Conservation (phyloP, 1,140 invertebrate species). For the Parapsyche elsis region DNA sequence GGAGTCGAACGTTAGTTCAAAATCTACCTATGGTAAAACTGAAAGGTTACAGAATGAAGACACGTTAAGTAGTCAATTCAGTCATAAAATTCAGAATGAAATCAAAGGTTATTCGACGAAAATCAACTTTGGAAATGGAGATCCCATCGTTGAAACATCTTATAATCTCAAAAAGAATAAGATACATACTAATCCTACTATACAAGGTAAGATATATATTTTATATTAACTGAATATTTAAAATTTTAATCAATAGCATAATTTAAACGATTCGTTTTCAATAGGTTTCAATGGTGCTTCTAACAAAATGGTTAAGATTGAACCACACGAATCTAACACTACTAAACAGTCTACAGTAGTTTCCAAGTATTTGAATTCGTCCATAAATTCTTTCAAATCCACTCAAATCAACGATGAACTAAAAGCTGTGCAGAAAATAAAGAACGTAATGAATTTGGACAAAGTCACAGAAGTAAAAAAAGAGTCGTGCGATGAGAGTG, state of each 20-base stretch:
- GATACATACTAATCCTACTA: background rate
- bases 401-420: slow-evolving; percentile 55
- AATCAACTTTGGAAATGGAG: slow-evolving; percentile 66
- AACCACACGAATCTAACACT: slow-evolving; percentile 41
- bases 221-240: background rate
- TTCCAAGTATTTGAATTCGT: slow-evolving; percentile 59
- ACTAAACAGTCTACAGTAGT: slow-evolving; percentile 57
- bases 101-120: slow-evolving; percentile 69
- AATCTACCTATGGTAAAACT: slow-evolving; percentile 31
- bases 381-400: slow-evolving; percentile 13
- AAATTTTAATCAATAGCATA: background rate
- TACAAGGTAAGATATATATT: slow-evolving; percentile 6
- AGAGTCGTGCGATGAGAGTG: slow-evolving; percentile 25
- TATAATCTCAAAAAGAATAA: slow-evolving; percentile 35
- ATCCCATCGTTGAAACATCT: slow-evolving; percentile 60
- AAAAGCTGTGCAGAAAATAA: slow-evolving; percentile 59
- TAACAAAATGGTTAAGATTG: slow-evolving; percentile 23
- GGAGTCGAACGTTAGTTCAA: background rate
- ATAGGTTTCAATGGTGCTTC: slow-evolving; percentile 4
- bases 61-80: background rate
- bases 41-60: slow-evolving; percentile 31
- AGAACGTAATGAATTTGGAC: slow-evolving; percentile 57
- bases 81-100: slow-evolving; percentile 24
- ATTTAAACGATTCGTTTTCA: background rate
- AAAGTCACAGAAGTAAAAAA: slow-evolving; percentile 6